These are phyloP conservation scores for Spodoptera littoralis DNA, from an alignment of 2,888 invertebrate genomes.

Conservation along the genomic window DNA sequence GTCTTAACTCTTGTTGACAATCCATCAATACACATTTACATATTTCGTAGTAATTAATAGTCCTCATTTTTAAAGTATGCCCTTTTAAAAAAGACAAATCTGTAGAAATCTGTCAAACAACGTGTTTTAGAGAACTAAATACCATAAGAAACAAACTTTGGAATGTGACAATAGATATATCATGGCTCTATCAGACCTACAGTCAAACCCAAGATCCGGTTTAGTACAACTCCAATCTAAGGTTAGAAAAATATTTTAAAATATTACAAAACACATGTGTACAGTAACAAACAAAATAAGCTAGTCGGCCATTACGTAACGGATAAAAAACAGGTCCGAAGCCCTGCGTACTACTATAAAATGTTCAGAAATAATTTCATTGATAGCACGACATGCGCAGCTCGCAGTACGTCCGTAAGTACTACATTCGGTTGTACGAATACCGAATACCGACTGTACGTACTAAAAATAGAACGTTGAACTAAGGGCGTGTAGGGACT, in stretches of 20 bases:
- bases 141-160: slow-evolving; percentile 1
- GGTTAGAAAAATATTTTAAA: slow-evolving; percentile 54
- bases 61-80: too few species aligned
- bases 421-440: slow-evolving; percentile 44
- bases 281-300: slow-evolving; percentile 48
- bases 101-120: too few species aligned
- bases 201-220: slow-evolving; percentile 54
- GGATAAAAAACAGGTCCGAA: slow-evolving; percentile 54
- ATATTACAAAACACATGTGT: slow-evolving; percentile 56
- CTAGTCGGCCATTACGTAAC: slow-evolving; percentile 53
- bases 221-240: slow-evolving; percentile 50
- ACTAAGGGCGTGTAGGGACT: slow-evolving; percentile 60
- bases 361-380: slow-evolving; percentile 63
- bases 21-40: too few species aligned
- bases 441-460: slow-evolving; percentile 25
- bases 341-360: slow-evolving; percentile 59
- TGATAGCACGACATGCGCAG: slow-evolving; percentile 61
- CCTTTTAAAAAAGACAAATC: too few species aligned
- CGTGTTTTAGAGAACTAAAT: too few species aligned
- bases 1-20: background rate
- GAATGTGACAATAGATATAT: slow-evolving; percentile 19
- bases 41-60: too few species aligned
- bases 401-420: slow-evolving; percentile 45
- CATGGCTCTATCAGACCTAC: slow-evolving; percentile 39
- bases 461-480: slow-evolving; percentile 64